Percentiles rank a stretch among this genome's conserved stretches.
Conservation (phyloP, 2,888 invertebrate species). For the Stictocephala bisonia region DNA sequence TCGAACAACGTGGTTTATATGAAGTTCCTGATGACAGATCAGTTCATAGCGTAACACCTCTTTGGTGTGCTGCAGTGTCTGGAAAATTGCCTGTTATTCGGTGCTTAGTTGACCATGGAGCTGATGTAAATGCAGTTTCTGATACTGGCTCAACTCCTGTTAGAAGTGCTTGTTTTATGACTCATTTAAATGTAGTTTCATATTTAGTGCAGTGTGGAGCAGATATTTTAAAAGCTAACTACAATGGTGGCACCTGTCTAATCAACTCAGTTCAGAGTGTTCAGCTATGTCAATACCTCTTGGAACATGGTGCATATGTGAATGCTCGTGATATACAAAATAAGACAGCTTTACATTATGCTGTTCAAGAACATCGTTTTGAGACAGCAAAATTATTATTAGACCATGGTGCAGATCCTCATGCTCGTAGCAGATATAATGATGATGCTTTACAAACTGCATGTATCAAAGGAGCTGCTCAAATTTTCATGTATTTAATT, state of each 20-base stretch:
- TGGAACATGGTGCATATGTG: conserved; percentile 82
- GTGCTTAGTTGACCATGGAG: conserved; percentile 81
- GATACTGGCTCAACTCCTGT: conserved; percentile 90
- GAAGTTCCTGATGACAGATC: conserved; percentile 85
- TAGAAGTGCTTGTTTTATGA: conserved; percentile 93
- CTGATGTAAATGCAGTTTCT: conserved; percentile 86
- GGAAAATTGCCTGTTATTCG: conserved; percentile 82
- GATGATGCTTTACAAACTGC: conserved; percentile 92
- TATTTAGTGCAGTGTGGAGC: conserved; percentile 82
- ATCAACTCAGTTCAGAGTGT: conserved; percentile 93
- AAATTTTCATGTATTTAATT: conserved; percentile 78
- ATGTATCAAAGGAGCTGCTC: conserved; percentile 81
- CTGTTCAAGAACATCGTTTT: conserved; percentile 76
- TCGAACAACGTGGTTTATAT: conserved; percentile 87
- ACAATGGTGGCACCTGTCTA: conserved; percentile 92
- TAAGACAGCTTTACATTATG: conserved; percentile 93
- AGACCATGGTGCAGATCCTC: conserved; percentile 82
- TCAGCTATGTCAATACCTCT: conserved; percentile 81
- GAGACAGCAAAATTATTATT: conserved; percentile 87
- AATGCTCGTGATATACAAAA: conserved; percentile 90
- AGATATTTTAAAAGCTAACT: conserved; percentile 86
- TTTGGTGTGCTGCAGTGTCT: conserved; percentile 93
- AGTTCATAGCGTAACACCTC: conserved; percentile 85
- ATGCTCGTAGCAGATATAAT: conserved; percentile 80
- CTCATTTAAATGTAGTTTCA: conserved; percentile 82